Evolutionary conservation across 2,888 invertebrate species (phyloP).

Genomic region (Tiliacea aurago): DNA sequence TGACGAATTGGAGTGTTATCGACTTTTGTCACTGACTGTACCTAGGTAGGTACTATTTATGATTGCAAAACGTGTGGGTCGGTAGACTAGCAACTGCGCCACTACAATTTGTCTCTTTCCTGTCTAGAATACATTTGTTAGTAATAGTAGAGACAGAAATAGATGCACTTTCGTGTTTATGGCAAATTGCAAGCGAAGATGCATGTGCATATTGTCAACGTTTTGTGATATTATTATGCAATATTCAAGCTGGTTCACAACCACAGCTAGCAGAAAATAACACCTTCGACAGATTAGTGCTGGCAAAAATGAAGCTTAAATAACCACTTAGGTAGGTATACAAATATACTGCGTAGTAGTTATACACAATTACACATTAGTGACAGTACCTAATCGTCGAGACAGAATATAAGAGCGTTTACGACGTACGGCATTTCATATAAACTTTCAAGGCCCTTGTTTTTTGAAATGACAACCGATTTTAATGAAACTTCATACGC

Average conservation of each 20-base stretch:
- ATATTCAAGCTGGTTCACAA: background rate
- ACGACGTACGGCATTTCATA: no score
- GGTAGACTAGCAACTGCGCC: background rate
- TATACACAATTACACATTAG: background rate
- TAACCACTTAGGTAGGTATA: background rate
- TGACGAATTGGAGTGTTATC: no score
- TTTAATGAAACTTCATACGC: no score
- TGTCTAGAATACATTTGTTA: conserved; percentile 10
- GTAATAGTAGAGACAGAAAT: conserved; percentile 22
- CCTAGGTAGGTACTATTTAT: background rate
- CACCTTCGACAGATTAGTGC: conserved; percentile 4
- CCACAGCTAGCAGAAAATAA: background rate
- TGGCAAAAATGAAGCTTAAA: background rate
- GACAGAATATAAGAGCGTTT: no score
- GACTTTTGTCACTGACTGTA: conserved; percentile 8
- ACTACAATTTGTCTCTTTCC: conserved; percentile 5
- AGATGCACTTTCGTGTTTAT: conserved; percentile 5
- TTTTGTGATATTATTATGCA: conserved; percentile 1
- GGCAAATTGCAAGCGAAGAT: conserved; percentile 5
- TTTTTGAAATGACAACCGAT: no score
- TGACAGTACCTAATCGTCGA: background rate
- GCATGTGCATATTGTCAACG: conserved; percentile 12
- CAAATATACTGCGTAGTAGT: no score
- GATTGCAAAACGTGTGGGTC: background rate
- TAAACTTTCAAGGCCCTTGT: no score